Percentiles rank a stretch among this genome's conserved stretches.
Evolutionary conservation across 2,797 vertebrate species (phyloP).

Genomic region (Lemur catta): DNA sequence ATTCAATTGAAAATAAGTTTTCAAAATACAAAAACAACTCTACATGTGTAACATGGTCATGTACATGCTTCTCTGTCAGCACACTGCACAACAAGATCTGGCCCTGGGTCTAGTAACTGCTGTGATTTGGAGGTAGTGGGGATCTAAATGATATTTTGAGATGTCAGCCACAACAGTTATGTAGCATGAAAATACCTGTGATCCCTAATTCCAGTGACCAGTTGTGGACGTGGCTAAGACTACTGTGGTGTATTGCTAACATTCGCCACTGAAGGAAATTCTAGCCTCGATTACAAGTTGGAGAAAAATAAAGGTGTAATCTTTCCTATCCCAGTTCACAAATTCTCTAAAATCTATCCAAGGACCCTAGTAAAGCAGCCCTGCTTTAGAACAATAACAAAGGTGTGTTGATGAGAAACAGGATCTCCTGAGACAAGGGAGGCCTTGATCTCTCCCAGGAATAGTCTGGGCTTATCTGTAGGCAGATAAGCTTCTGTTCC

Average conservation of each 20-base stretch:
- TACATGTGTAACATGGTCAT: background rate
- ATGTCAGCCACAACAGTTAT: background rate
- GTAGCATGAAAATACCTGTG: background rate
- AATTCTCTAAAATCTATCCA: background rate
- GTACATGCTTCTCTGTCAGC: background rate
- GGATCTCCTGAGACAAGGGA: background rate
- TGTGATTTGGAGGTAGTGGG: background rate
- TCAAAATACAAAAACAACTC: background rate
- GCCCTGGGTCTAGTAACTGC: background rate
- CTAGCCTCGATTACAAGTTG: background rate
- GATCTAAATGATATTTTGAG: background rate
- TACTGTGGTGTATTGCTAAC: background rate
- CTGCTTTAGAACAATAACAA: background rate
- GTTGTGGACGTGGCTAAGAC: background rate
- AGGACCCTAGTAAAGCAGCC: background rate
- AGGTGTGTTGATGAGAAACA: background rate
- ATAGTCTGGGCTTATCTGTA: conserved; percentile 46
- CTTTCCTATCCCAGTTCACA: background rate
- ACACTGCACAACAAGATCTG: background rate
- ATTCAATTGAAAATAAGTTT: background rate
- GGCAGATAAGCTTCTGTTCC: background rate
- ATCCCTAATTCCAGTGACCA: background rate
- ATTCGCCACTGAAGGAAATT: background rate
- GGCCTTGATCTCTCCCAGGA: background rate
- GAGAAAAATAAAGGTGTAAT: background rate